Evolutionary conservation across 2,888 invertebrate genomes (phyloP).

Genomic region (Drosophila mercatorum): DNA sequence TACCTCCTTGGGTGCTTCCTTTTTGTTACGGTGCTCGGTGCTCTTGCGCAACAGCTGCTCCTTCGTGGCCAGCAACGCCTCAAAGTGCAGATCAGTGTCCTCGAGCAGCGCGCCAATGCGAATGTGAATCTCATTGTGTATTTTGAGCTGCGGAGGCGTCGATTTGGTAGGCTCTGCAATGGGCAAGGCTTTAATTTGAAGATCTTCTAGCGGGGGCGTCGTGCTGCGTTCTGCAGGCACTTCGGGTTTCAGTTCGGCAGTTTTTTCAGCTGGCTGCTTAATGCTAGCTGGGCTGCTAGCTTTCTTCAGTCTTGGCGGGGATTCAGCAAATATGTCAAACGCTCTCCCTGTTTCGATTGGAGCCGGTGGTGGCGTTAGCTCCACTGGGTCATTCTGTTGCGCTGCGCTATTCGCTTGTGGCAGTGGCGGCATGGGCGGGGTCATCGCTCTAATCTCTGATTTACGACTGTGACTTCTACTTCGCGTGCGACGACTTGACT

Average conservation of each 20-base stretch:
- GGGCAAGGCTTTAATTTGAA: slow-evolving; percentile 13
- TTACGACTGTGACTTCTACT: slow-evolving; percentile 37
- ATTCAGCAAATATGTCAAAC: slow-evolving; percentile 80
- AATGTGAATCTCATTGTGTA: slow-evolving; percentile 75
- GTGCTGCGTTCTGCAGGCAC: slow-evolving; percentile 43
- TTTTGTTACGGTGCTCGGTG: slow-evolving; percentile 60
- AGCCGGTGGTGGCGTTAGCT: slow-evolving; percentile 14
- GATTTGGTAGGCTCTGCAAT: slow-evolving; percentile 37
- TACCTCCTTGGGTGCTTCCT: slow-evolving; percentile 33
- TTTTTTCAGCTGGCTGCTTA: slow-evolving; percentile 20
- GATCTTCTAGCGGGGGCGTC: slow-evolving; percentile 67
- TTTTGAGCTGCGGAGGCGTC: slow-evolving; percentile 19
- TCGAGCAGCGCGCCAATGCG: slow-evolving; percentile 80
- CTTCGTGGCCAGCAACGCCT: slow-evolving; percentile 65
- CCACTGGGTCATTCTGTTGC: slow-evolving; percentile 1
- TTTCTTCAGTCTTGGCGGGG: slow-evolving; percentile 69
- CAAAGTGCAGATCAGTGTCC: slow-evolving; percentile 75
- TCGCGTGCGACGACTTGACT: slow-evolving; percentile 8
- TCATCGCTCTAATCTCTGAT: slow-evolving; percentile 28
- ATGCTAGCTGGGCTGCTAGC: slow-evolving; percentile 14
- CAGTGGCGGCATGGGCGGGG: slow-evolving; percentile 55
- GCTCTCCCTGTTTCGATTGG: slow-evolving; percentile 24
- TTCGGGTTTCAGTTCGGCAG: slow-evolving; percentile 29
- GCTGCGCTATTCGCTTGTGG: slow-evolving; percentile 13
- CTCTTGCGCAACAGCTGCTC: slow-evolving; percentile 68